A percentile compares a stretch with the other conserved stretches of the same genome.
These are phyloP conservation scores for Chromoteleia sp. DNA, from an alignment of 2,888 invertebrate species.

Conservation along the genomic window DNA sequence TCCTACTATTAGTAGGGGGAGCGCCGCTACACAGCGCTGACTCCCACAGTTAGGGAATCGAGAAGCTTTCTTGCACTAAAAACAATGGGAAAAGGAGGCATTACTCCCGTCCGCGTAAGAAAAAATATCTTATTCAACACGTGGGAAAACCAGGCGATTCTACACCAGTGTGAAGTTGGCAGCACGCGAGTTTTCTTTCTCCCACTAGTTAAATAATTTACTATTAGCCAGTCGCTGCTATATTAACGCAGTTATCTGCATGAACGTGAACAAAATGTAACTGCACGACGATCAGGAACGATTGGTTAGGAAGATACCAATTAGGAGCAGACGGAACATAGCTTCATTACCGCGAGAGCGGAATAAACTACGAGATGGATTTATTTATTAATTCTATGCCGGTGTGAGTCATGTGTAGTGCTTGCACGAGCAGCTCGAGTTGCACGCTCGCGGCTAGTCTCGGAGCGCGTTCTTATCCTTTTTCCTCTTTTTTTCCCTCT, in stretches of 20 bases:
- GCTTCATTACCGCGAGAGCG: constrained; percentile 39
- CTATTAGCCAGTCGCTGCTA: not conserved
- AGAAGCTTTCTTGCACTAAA: too few relatives aligned
- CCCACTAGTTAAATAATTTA: too few relatives aligned
- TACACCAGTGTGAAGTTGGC: too few relatives aligned
- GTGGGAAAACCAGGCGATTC: too few relatives aligned
- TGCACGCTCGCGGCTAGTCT: constrained; percentile 29
- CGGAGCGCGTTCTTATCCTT: not conserved
- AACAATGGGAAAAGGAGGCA: too few relatives aligned
- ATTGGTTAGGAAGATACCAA: constrained; percentile 6
- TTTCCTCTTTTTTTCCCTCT: not conserved
- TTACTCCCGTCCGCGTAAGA: too few relatives aligned
- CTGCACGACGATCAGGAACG: constrained; percentile 6
- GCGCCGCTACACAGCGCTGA: too few relatives aligned
- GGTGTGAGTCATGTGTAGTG: constrained; percentile 16
- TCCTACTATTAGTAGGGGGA: too few relatives aligned
- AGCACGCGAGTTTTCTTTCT: too few relatives aligned
- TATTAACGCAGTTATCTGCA: too few relatives aligned
- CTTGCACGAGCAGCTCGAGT: constrained; percentile 4
- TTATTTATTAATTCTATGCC: constrained; percentile 47
- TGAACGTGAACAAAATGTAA: not conserved
- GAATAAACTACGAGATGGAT: constrained; percentile 28
- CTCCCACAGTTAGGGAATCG: too few relatives aligned
- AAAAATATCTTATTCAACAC: too few relatives aligned
- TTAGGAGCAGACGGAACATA: constrained; percentile 17